Evolutionary conservation across 30 jellyfish, hydroid and myxozoan species (phyloP).

Genomic region (Euphysa ruthae): DNA sequence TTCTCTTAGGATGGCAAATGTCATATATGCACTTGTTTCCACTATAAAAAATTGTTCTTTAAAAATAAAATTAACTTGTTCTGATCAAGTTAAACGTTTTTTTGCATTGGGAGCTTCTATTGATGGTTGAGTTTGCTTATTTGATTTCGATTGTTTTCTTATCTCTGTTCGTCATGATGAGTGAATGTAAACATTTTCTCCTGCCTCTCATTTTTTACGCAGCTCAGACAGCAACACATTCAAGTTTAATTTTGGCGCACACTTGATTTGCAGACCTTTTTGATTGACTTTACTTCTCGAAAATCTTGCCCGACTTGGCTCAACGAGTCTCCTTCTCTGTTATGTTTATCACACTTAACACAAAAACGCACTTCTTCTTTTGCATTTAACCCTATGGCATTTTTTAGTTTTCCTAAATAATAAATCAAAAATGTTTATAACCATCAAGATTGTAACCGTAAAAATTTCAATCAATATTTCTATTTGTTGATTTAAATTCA

Average conservation of each 20-base stretch:
- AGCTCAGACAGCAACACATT: background rate
- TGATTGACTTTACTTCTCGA: too few species aligned
- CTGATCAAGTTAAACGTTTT: conserved; percentile 1
- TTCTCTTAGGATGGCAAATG: background rate
- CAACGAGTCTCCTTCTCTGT: too few species aligned
- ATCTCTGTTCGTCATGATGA: background rate
- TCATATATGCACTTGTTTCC: background rate
- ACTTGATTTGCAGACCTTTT: too few species aligned
- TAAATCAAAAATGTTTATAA: too few species aligned
- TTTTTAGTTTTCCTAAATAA: too few species aligned
- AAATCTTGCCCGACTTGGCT: background rate
- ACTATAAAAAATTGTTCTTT: background rate
- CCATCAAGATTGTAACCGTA: too few species aligned
- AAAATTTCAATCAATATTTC: too few species aligned
- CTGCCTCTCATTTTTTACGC: background rate
- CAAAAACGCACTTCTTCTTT: too few species aligned
- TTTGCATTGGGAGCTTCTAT: background rate
- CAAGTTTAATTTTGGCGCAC: background rate
- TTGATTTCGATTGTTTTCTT: conserved; percentile 4
- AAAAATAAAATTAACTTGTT: background rate
- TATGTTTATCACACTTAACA: too few species aligned
- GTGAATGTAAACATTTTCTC: conserved; percentile 3
- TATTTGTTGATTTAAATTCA: too few species aligned
- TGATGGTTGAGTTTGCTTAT: background rate
- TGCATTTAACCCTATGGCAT: too few species aligned